These are phyloP conservation scores for Tachysurus vachellii DNA, from an alignment of 2,113 vertebrate species.

Conservation along the genomic window DNA sequence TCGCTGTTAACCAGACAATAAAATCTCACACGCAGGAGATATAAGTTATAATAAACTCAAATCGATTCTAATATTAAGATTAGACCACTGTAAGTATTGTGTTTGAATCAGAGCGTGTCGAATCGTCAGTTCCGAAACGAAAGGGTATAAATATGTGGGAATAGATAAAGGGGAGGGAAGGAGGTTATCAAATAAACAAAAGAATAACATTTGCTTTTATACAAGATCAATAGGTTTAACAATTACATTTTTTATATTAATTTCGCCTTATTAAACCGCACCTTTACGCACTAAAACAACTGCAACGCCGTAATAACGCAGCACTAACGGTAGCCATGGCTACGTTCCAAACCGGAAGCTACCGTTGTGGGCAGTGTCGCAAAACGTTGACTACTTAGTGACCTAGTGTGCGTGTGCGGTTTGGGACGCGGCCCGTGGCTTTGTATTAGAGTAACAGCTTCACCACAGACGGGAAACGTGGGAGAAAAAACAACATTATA, in stretches of 20 bases:
- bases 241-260: background rate
- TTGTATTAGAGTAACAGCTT: background rate
- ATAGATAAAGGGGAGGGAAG: constrained; percentile 68
- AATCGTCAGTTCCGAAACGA: background rate
- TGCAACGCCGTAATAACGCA: background rate
- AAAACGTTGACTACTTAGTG: background rate
- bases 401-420: background rate
- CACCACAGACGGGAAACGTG: constrained; percentile 6
- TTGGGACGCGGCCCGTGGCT: background rate
- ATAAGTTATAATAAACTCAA: background rate
- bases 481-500: constrained; percentile 24
- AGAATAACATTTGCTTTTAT: background rate
- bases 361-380: background rate
- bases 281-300: constrained; percentile 65
- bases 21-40: background rate
- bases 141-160: constrained; percentile 58
- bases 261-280: constrained; percentile 15
- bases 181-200: constrained; percentile 72
- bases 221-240: background rate
- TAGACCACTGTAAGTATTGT: background rate
- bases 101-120: background rate
- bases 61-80: background rate
- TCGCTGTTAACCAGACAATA: background rate
- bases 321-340: constrained; percentile 1
- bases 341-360: background rate